phyloP scores from a whole-genome alignment of 1,140 invertebrate species.

The Hylaeus volcanicus region DNA sequence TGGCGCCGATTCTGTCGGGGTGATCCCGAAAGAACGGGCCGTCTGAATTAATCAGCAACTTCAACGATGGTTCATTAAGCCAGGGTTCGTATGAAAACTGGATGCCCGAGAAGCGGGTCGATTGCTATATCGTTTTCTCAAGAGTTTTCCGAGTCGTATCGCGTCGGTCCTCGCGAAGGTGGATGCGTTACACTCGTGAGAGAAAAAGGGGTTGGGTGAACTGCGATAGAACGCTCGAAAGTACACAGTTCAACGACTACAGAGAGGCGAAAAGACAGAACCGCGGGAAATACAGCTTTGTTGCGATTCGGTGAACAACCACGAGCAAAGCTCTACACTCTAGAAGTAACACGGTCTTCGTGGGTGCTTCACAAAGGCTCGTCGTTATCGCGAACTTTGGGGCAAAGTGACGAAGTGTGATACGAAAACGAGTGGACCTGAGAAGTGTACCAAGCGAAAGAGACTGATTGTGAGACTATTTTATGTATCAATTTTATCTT shows the following conservation, averaged over 20 bases:
- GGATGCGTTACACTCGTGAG: slow-evolving; percentile 13
- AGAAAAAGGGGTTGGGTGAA: neutral
- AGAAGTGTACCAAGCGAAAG: too few relatives aligned
- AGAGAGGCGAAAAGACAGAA: slow-evolving; percentile 27
- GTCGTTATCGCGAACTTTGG: neutral
- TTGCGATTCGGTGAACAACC: slow-evolving; percentile 12
- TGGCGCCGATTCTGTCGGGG: neutral
- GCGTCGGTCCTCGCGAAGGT: neutral
- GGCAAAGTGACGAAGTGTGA: too few relatives aligned
- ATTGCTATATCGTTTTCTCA: neutral
- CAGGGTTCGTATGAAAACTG: neutral
- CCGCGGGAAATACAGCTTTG: slow-evolving; percentile 27
- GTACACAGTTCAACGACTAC: slow-evolving; percentile 41
- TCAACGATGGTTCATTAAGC: slow-evolving; percentile 6
- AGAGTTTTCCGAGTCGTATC: neutral
- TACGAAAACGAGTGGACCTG: too few relatives aligned
- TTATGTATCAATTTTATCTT: too few relatives aligned
- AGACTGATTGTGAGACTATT: too few relatives aligned
- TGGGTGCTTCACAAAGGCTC: slow-evolving; percentile 1
- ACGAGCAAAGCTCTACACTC: slow-evolving; percentile 36
- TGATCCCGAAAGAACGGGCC: slow-evolving; percentile 19
- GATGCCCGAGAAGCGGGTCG: neutral
- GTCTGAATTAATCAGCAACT: slow-evolving; percentile 24
- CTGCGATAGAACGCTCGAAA: slow-evolving; percentile 20
- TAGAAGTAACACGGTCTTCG: slow-evolving; percentile 1